These are phyloP conservation scores for Dipodomys ordii DNA, from an alignment of 2,113 vertebrate species.

Conservation along the genomic window DNA sequence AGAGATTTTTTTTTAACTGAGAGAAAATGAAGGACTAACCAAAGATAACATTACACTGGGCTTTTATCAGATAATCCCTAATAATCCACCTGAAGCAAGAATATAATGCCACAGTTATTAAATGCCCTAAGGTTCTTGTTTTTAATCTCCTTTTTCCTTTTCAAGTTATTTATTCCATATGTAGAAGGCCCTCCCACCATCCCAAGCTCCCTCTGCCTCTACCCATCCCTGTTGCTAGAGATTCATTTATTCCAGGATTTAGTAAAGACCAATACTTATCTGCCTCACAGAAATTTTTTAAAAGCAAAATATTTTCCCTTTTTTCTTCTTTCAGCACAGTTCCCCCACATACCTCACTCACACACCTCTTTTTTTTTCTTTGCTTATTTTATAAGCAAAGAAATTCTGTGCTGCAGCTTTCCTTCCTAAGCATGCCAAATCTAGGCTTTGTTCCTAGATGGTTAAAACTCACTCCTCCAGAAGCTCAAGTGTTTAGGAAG, in stretches of 20 bases:
- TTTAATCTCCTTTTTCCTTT: constrained; percentile 62
- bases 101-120: constrained; percentile 67
- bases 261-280: constrained; percentile 67
- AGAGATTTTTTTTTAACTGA: constrained; percentile 43
- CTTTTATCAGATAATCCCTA: constrained; percentile 66
- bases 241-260: constrained; percentile 75
- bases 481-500: constrained; percentile 47
- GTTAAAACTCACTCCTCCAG: constrained; percentile 48
- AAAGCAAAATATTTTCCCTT: constrained; percentile 57
- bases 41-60: constrained; percentile 36
- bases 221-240: neutral
- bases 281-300: neutral
- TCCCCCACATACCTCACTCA: neutral
- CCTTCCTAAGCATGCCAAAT: constrained; percentile 41
- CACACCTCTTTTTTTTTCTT: neutral
- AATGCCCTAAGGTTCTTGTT: constrained; percentile 58
- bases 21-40: constrained; percentile 24
- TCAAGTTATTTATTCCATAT: constrained; percentile 70
- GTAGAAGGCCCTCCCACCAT: neutral
- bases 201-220: neutral
- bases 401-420: constrained; percentile 25
- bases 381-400: constrained; percentile 60
- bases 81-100: constrained; percentile 65
- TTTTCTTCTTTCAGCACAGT: constrained; percentile 48
- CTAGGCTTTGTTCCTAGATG: constrained; percentile 57